Evolutionary conservation across 2,113 vertebrate genomes (phyloP).

Genomic region (Jacana jacana): DNA sequence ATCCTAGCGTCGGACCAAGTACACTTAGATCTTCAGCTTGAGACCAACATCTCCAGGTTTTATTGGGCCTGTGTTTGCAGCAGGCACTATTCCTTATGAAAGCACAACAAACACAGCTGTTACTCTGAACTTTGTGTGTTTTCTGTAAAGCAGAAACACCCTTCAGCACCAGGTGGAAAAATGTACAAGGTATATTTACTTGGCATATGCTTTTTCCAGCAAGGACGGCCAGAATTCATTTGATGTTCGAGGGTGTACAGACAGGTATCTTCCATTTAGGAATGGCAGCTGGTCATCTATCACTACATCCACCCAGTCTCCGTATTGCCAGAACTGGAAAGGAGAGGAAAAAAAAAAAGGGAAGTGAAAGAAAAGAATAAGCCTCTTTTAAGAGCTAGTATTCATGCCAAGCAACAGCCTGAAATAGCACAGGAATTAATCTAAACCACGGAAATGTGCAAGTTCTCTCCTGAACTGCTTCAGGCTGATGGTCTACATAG

Average conservation of each 20-base stretch:
- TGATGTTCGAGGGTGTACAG: constrained; percentile 67
- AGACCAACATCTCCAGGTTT: background rate
- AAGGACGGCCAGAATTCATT: constrained; percentile 95
- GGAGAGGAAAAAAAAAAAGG: background rate
- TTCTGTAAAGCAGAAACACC: background rate
- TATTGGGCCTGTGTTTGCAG: background rate
- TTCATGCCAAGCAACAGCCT: background rate
- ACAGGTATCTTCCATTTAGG: constrained; percentile 56
- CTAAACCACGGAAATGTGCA: background rate
- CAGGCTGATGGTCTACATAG: background rate
- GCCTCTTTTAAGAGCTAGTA: background rate
- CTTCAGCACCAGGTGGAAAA: background rate
- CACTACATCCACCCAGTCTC: constrained; percentile 80
- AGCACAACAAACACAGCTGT: background rate
- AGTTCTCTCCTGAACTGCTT: background rate
- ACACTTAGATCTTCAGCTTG: background rate
- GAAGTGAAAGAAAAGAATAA: background rate
- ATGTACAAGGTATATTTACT: constrained; percentile 73
- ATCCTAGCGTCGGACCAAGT: background rate
- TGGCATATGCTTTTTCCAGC: constrained; percentile 93
- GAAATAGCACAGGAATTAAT: background rate
- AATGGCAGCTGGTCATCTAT: constrained; percentile 76
- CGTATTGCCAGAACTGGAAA: constrained; percentile 79
- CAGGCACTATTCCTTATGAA: background rate
- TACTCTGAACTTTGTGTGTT: background rate